phyloP scores from a whole-genome alignment of 2,797 vertebrate species.

The Chromobotia macracanthus region DNA sequence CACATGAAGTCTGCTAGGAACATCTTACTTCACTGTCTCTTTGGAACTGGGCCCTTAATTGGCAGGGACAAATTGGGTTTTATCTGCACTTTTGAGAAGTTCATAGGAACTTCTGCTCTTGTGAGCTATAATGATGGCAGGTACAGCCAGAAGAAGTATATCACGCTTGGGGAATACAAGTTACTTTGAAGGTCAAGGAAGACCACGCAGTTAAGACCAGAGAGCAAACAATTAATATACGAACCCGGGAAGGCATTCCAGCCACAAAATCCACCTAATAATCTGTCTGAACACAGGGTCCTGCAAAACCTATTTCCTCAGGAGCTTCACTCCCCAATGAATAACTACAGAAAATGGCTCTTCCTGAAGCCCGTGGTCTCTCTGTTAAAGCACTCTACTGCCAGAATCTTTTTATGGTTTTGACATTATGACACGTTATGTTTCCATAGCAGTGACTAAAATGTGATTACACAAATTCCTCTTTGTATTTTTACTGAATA shows the following conservation, averaged over 20 bases:
- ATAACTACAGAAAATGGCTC: slow-evolving; percentile 49
- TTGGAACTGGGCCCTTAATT: slow-evolving; percentile 47
- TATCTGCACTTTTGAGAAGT: slow-evolving; percentile 21
- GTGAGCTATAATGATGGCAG: not conserved
- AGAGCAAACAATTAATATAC: slow-evolving; percentile 27
- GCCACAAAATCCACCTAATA: slow-evolving; percentile 27
- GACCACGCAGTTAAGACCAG: not conserved
- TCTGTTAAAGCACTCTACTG: slow-evolving; percentile 26
- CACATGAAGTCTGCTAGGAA: slow-evolving; percentile 48
- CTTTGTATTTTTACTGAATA: slow-evolving; percentile 32
- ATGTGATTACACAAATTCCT: slow-evolving; percentile 41
- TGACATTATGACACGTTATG: slow-evolving; percentile 28
- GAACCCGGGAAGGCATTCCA: not conserved
- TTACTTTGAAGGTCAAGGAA: slow-evolving; percentile 7
- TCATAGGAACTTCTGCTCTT: not conserved
- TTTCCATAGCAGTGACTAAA: slow-evolving; percentile 38
- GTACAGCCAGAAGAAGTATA: not conserved
- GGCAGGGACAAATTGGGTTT: slow-evolving; percentile 44
- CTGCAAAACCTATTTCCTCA: slow-evolving; percentile 53
- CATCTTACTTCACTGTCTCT: slow-evolving; percentile 45
- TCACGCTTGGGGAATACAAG: not conserved
- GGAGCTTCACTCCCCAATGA: slow-evolving; percentile 41
- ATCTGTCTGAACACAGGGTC: slow-evolving; percentile 9
- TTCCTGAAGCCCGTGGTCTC: slow-evolving; percentile 49
- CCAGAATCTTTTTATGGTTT: slow-evolving; percentile 3